Base-by-base conservation (phyloP, 2,888 invertebrate genomes). In the Oscheius sp. region DNA sequence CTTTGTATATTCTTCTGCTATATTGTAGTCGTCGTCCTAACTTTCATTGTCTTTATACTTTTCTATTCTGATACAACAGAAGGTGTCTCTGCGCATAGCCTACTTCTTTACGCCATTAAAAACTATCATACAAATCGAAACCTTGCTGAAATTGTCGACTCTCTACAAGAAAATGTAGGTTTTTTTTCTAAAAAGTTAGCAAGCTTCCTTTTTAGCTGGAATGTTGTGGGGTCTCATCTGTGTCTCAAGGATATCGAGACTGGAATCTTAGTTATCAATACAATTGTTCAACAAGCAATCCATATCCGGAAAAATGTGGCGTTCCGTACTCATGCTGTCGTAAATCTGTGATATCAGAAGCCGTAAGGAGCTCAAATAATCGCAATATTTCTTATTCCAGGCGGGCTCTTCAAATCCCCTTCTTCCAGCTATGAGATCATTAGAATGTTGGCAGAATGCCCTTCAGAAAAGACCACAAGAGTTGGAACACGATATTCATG, bases 291-390 rank as follows among this genome's bases (percentile, higher is more conserved):
- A 67, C 70, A 0, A 62, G 72, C 3, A 86, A 85, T 65, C 82
- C 81, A 20, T 84, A 84, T 64, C 85, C 86, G 0, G 88, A 88
- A 73, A 81, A 80, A 47, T 88, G 88, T 70, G 88, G 87, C 5
- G 88, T 88, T 0, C 88, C 88, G 0, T 84, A 83, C 54, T 87
- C 87, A 0, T 88, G 88, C 69, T 88, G 88, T 69, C 56, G 78
- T 20, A 70, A 77, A 54, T 78, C 81, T 8, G 81, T 83, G 20
- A 73, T 82, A 49, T 78, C 81, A 12, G 83, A 81, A 68, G 76
- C 78, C 62, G 80, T 79, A 33, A n/a, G 73, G 66, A 20, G 14
- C 6, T 22, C 3, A 24, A 6, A n/a, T 12, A 20, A 33, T 54
- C 12, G 12, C 24, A 54, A 38, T 2, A 20, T 26, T 28, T 22